Conservation (phyloP, 37 sponge, comb jelly and placozoan species). For the Aplysina aerophoba region DNA sequence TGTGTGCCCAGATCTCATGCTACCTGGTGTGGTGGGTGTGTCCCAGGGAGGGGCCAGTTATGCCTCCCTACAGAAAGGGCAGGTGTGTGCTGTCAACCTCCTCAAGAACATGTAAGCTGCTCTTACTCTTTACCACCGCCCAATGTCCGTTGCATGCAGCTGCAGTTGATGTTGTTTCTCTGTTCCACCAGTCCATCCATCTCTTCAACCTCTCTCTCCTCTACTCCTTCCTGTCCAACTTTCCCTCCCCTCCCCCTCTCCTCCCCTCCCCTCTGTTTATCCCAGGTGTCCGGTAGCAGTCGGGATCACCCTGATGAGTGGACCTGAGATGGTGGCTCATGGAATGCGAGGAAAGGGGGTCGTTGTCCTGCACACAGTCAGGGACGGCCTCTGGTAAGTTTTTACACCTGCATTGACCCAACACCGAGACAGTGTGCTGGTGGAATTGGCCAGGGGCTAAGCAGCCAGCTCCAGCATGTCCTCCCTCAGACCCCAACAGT, state of each 20-base stretch:
- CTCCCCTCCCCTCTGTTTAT: too few relatives aligned
- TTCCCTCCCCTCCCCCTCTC: too few relatives aligned
- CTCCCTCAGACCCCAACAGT: too few relatives aligned
- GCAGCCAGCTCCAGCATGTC: too few relatives aligned
- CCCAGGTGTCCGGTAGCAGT: constrained; percentile 49
- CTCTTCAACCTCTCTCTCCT: too few relatives aligned
- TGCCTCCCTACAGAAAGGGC: background rate
- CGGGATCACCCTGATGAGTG: constrained; percentile 49
- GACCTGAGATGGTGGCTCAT: constrained; percentile 32
- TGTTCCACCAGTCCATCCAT: too few relatives aligned
- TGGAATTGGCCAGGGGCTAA: too few relatives aligned
- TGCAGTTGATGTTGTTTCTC: too few relatives aligned
- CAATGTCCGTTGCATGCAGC: too few relatives aligned
- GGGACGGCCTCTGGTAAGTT: constrained; percentile 59
- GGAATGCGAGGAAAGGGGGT: constrained; percentile 60
- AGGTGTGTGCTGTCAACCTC: constrained; percentile 16
- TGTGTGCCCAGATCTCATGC: constrained; percentile 41
- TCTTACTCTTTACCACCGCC: too few relatives aligned
- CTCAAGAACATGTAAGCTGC: background rate
- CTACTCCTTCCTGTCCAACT: too few relatives aligned
- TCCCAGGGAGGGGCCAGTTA: background rate
- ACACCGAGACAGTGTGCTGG: background rate
- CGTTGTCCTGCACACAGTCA: constrained; percentile 48
- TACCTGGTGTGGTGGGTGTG: constrained; percentile 48
- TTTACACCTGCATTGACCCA: background rate